A percentile compares a stretch with the other conserved stretches of the same genome.
These are phyloP conservation scores for Zhuqinia jingwanae DNA, from an alignment of 2,888 invertebrate species.

Conservation along the genomic window DNA sequence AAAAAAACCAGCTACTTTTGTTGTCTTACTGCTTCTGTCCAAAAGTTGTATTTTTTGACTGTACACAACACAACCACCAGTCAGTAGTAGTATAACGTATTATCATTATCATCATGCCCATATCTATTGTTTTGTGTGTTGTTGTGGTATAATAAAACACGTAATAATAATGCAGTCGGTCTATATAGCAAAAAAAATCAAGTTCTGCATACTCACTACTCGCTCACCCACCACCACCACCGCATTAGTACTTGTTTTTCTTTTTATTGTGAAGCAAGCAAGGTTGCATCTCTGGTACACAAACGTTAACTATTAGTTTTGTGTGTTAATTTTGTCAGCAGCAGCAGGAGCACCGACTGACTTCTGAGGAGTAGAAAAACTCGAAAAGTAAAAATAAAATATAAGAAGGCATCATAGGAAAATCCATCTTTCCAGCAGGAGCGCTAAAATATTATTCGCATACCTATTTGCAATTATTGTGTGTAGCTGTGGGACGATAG, in stretches of 20 bases:
- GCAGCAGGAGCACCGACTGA: neutral
- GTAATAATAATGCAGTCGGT: neutral
- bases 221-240: no score
- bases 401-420: neutral
- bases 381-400: neutral
- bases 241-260: neutral
- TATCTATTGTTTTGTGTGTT: neutral
- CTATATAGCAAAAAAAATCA: slow-evolving; percentile 9
- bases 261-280: neutral
- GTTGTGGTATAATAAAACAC: neutral
- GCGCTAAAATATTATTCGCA: no score
- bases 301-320: slow-evolving; percentile 14
- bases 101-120: neutral
- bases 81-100: no score
- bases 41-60: neutral
- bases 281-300: neutral
- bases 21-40: neutral
- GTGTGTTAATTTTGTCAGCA: slow-evolving; percentile 59
- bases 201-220: neutral
- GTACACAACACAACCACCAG: no score
- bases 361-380: neutral
- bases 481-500: neutral
- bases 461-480: no score
- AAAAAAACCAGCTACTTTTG: slow-evolving; percentile 7
- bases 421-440: no score